These are phyloP conservation scores for Coracias cyanogaster DNA, from an alignment of 2,797 vertebrate genomes.

Conservation along the genomic window DNA sequence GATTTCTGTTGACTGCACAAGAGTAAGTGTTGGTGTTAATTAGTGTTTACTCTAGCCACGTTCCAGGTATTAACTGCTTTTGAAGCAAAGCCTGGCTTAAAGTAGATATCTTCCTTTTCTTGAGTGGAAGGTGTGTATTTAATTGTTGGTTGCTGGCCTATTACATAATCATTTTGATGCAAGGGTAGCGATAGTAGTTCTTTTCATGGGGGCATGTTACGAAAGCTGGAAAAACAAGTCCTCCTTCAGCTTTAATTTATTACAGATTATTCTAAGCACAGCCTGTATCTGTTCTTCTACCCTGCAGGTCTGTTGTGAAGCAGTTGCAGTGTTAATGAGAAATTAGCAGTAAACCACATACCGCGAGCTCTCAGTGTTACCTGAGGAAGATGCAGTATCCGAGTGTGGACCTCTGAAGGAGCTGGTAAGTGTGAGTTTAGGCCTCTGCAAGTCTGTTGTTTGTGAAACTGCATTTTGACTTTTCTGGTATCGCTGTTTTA, in stretches of 20 bases:
- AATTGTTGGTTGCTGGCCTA: not conserved
- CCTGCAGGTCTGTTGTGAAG: not conserved
- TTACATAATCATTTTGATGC: not conserved
- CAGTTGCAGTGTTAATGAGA: not conserved
- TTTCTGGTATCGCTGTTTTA: too few species aligned
- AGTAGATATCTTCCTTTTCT: not conserved
- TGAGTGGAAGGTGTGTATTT: not conserved
- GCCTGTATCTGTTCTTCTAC: not conserved
- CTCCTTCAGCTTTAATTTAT: not conserved
- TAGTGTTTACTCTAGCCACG: not conserved
- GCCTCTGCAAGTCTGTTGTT: not conserved
- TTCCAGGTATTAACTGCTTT: not conserved
- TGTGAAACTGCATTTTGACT: not conserved
- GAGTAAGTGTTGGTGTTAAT: not conserved
- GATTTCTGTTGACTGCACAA: not conserved
- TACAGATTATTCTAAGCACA: not conserved
- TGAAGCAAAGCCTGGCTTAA: not conserved
- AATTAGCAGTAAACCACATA: not conserved
- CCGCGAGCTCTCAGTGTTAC: accelerated
- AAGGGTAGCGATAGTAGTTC: not conserved
- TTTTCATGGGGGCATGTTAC: not conserved
- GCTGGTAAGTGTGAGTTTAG: slow-evolving; percentile 2
- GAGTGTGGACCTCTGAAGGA: not conserved
- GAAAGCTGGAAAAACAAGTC: slow-evolving; percentile 63
- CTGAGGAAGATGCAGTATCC: not conserved